Evolutionary conservation across 2,797 vertebrate genomes (phyloP), one percentile per base, ranked within the genome.

Genomic region (Gymnocypris eckloni): DNA sequence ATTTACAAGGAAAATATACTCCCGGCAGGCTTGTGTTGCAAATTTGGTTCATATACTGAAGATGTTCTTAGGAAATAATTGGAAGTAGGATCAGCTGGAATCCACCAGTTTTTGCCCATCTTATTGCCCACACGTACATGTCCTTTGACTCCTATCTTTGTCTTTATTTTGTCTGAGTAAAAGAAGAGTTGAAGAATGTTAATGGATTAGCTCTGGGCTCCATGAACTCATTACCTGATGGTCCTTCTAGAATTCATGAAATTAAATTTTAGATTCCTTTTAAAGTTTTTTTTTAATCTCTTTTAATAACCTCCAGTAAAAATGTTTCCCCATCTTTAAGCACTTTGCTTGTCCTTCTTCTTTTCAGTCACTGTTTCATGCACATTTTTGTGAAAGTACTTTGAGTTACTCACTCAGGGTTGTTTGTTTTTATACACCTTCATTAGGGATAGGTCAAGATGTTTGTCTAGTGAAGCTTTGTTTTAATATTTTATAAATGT

Each of bases 111-210:
- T 86, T 67, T 56, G 66, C 20, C 33, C n/a, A 41, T 48, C 18
- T 61, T 56, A 52, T 3, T 13, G 72, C n/a, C 76, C 59, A 75
- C 59, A 39, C 6, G 22, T 71, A 15, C 20, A 50, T 25, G 33
- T 8, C 54, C 20, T 56, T 73, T 80, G 48, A 37, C 45, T 13
- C 2, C 54, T 41, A 22, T 54, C 15, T 50, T 37, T 71, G 20
- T 76, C 13, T 81, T 4, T 73, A 56, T 56, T 73, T 67, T 45
- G 18, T 20, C 18, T 18, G 70, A 81, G 59, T 43, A 37, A 83
- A 81, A 73, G 18, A 59, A 50, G 78, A 81, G n/a, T 66, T 76
- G 22, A 82, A 81, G 20, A 83, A 41, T 77, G 83, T 56, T 83
- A 39, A 81, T 66, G 56, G 16, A 22, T 45, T 3, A 45, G 25